phyloP scores from a whole-genome alignment of 2,888 invertebrate genomes.

The Sepioteuthis lessoniana region DNA sequence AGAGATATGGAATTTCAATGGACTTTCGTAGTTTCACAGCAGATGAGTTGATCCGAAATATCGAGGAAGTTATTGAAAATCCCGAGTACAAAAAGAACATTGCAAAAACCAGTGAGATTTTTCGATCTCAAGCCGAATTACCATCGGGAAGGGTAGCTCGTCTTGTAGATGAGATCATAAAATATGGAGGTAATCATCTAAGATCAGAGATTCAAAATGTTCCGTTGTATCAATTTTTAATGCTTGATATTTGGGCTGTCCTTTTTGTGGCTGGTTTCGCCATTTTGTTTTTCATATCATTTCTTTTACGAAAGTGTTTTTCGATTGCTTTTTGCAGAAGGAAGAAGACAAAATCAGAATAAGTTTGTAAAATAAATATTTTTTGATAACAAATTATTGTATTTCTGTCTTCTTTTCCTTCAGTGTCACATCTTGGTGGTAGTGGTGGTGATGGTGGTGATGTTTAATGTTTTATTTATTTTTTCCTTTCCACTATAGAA shows the following conservation, averaged over 20 bases:
- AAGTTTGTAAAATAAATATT: background rate
- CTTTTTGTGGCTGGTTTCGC: background rate
- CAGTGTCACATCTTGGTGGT: too few species aligned
- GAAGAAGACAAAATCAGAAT: background rate
- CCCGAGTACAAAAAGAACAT: slow-evolving; percentile 53
- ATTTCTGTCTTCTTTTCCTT: too few species aligned
- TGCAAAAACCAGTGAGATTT: slow-evolving; percentile 53
- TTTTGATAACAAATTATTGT: too few species aligned
- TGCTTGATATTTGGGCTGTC: background rate
- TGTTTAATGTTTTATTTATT: too few species aligned
- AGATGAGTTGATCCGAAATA: slow-evolving; percentile 51
- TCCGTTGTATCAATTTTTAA: background rate
- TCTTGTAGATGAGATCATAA: background rate
- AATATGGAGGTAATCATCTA: background rate
- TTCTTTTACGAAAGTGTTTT: background rate
- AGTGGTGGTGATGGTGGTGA: too few species aligned
- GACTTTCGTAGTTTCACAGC: slow-evolving; percentile 50
- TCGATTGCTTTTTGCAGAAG: background rate
- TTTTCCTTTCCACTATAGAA: too few species aligned
- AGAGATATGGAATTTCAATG: slow-evolving; percentile 56
- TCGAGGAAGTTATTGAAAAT: slow-evolving; percentile 54
- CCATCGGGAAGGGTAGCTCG: background rate
- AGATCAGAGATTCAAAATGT: background rate
- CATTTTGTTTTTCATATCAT: background rate
- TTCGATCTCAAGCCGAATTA: background rate